A percentile compares a stretch with the other conserved stretches of the same genome.
These are phyloP conservation scores for Deilephila porcellus DNA, from an alignment of 2,888 invertebrate genomes.

Conservation along the genomic window DNA sequence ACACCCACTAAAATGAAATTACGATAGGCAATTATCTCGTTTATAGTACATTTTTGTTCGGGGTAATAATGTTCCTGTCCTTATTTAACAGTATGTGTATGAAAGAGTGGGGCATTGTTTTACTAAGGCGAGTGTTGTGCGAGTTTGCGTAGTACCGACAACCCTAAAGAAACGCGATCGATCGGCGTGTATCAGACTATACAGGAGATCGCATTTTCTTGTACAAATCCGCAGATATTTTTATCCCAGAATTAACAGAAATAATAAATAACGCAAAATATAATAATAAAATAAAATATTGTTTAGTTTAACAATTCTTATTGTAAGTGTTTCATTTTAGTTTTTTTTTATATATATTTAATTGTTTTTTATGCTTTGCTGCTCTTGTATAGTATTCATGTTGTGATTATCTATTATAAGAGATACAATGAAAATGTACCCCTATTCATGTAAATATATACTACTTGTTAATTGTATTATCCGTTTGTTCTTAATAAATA, in stretches of 20 bases:
- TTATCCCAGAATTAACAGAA: background rate
- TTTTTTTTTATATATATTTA: too few species aligned
- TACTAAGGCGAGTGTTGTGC: slow-evolving; percentile 29
- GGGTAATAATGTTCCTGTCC: slow-evolving; percentile 15
- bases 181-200: slow-evolving; percentile 54
- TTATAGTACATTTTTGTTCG: slow-evolving; percentile 14
- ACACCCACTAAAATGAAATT: slow-evolving; percentile 17
- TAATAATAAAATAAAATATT: too few species aligned
- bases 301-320: too few species aligned
- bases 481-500: too few species aligned
- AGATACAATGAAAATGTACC: too few species aligned
- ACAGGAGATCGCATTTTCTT: slow-evolving; percentile 52
- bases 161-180: slow-evolving; percentile 66
- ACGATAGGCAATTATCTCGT: slow-evolving; percentile 21
- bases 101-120: background rate
- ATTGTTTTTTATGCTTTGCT: too few species aligned
- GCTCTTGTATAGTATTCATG: too few species aligned
- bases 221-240: slow-evolving; percentile 34
- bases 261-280: too few species aligned
- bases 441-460: too few species aligned
- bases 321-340: too few species aligned
- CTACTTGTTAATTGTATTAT: too few species aligned
- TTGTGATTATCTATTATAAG: too few species aligned
- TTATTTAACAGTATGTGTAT: slow-evolving; percentile 1
- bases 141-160: slow-evolving; percentile 56